phyloP scores from a whole-genome alignment of 2,888 invertebrate genomes.

The Diplazon laetatorius region DNA sequence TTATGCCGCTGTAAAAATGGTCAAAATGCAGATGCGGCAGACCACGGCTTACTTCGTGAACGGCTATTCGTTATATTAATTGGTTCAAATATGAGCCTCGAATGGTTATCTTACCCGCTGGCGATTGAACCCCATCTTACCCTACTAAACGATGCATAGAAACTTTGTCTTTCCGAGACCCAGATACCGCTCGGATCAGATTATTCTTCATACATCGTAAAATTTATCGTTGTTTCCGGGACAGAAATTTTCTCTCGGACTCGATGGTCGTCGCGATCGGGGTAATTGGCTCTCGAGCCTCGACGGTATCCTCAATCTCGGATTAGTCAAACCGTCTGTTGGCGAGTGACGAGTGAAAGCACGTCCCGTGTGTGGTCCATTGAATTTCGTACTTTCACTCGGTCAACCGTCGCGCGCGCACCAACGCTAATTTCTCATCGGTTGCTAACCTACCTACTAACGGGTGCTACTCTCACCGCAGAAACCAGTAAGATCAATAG shows the following conservation, averaged over 20 bases:
- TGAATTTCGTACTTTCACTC: conserved; percentile 19
- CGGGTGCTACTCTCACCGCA: neutral
- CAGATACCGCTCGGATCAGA: conserved; percentile 54
- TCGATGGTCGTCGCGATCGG: neutral
- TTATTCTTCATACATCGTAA: conserved; percentile 25
- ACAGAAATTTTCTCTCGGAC: neutral
- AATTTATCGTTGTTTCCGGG: conserved; percentile 29
- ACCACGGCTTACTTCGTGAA: no score
- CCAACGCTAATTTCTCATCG: neutral
- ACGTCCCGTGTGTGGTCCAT: conserved; percentile 1
- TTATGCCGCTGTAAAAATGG: no score
- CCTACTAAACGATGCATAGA: conserved; percentile 70
- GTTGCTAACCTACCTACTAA: neutral
- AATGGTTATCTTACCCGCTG: no score
- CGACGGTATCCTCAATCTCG: neutral
- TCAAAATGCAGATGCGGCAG: no score
- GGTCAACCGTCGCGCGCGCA: neutral
- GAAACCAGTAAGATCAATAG: neutral
- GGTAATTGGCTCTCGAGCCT: conserved; percentile 3
- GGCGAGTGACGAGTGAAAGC: conserved; percentile 22
- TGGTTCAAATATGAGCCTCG: no score
- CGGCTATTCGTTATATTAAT: no score
- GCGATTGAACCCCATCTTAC: no score
- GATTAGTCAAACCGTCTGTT: conserved; percentile 11
- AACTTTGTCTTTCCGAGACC: conserved; percentile 72